Base-by-base conservation (phyloP, 2,113 vertebrate species). In the Gavia stellata region DNA sequence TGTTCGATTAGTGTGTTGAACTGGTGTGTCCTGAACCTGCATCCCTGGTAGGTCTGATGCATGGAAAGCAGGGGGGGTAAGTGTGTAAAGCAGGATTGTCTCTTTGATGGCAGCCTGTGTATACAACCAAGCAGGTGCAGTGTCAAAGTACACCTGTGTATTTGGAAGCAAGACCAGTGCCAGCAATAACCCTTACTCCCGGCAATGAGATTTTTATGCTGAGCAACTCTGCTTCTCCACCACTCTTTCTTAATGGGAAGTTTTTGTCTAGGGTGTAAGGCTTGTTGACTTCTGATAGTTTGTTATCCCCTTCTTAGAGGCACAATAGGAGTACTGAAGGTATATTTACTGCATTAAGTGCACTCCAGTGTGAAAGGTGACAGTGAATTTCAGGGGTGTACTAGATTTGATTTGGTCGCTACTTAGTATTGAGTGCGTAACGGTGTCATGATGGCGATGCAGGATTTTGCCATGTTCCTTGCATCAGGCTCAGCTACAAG, bases 361-460 rank as follows among this genome's bases (percentile, higher is more conserved):
- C 6, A 6, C 10, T 36, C 26, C 20, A 45, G 1, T 63, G 61
- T 68, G 24, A 71, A 90, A 85, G 49, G 65, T 53, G 25, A 14
- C 10, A 8, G 19, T 38, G 50, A 62, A 17, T 85, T 84, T 81
- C 42, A 29, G 25, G 4, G 0, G 0, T 28, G 12, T 59, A 20
- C 1, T 33, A 56, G 12, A 25, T 26, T 29, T 77, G 36, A 9
- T 42, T 74, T 42, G 9, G 2, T 31, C 82, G 34, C 68, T 87
- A 8, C 15, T 34, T 78, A 53, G 20, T 61, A 26, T 14, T 85
- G 71, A 44, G 13, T 53, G 38, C 78, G 21, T 79, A 75, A 45
- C 16, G 34, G 4, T 9, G 20, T 81, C 12, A 1, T 25, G 13
- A 24, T 44, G 20, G 6, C 62, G 33, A 0, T 19, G 42, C 21